Base-by-base conservation (phyloP, 2,888 invertebrate species). In the Fragum sueziense region DNA sequence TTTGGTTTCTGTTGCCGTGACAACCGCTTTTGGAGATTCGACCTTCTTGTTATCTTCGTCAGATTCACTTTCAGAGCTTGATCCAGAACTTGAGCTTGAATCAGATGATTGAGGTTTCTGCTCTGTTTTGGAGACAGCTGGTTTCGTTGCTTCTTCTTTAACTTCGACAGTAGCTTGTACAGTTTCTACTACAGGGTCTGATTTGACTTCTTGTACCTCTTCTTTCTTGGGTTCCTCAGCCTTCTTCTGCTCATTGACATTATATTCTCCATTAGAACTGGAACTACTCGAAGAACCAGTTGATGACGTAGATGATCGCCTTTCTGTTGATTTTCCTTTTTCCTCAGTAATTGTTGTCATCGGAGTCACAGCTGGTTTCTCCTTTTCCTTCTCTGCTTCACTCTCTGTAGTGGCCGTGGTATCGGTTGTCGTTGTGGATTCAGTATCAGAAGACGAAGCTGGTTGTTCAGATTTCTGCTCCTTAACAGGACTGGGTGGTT, bases 31-130 rank as follows among this genome's bases (percentile, higher is more conserved):
- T 62, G 75, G 68, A 34, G 72, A 31, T 68, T 17, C 31, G 9
- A 77, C 65, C 61, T 73, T 76, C 37, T 77, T 83, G 57, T 77
- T 75, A 20, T 74, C 76, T 41, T 76, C 70, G 22, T 80, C 84
- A 29, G 84, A 80, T 47, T 78, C 71, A 34, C 73, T 62, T 11
- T 54, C 52, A 3, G 80, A 67, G 34, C 54, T 62, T n/a, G 76
- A 73, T n/a, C 74, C 70, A 22, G 79, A 75, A 41, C 73, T 75
- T 41, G 72, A 75, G 22, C 59, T 71, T 25, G 37, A 47, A n/a
- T 69, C 41, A 22, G 68, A 67, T 9, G 57, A 62, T 14, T 71
- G 72, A 1, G 4, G 41, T 11, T 65, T 65, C 25, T 65, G 61
- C 25, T 37, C n/a, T 47, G 37, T 17, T 57, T 25, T 54, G 20